These are phyloP conservation scores for Macrophya alboannulata DNA, from an alignment of 2,888 invertebrate species.

Conservation along the genomic window DNA sequence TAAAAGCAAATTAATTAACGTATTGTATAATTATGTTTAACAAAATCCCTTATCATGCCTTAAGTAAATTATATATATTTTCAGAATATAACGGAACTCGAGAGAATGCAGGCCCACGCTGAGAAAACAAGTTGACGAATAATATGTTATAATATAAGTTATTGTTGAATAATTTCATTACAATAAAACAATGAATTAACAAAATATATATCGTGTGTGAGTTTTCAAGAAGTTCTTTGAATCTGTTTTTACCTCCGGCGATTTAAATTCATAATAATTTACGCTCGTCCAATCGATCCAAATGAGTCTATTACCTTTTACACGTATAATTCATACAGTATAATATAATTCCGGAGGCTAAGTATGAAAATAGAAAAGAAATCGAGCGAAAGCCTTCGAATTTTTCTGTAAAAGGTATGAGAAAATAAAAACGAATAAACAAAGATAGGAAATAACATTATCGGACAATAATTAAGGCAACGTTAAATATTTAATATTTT, in stretches of 20 bases:
- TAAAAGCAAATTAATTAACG: background rate
- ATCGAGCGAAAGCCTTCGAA: background rate
- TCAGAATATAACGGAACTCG: slow-evolving; percentile 21
- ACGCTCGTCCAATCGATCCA: background rate
- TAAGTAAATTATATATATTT: background rate
- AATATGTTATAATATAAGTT: background rate
- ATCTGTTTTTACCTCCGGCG: background rate
- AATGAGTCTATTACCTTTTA: background rate
- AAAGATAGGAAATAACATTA: background rate
- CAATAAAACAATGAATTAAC: slow-evolving; percentile 14
- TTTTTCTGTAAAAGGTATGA: slow-evolving; percentile 13
- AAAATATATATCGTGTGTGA: too few species aligned
- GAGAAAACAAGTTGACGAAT: slow-evolving; percentile 29
- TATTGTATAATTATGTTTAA: background rate
- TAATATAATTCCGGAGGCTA: background rate
- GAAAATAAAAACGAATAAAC: background rate
- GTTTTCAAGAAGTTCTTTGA: too few species aligned
- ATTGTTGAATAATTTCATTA: background rate
- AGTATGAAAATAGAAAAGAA: background rate
- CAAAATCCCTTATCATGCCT: background rate
- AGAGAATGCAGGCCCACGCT: background rate
- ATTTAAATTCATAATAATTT: background rate
- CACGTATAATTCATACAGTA: too few species aligned
- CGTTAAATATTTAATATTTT: background rate
- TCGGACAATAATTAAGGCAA: background rate